Evolutionary conservation across 1,140 invertebrate species (phyloP).

Genomic region (Diprion similis): DNA sequence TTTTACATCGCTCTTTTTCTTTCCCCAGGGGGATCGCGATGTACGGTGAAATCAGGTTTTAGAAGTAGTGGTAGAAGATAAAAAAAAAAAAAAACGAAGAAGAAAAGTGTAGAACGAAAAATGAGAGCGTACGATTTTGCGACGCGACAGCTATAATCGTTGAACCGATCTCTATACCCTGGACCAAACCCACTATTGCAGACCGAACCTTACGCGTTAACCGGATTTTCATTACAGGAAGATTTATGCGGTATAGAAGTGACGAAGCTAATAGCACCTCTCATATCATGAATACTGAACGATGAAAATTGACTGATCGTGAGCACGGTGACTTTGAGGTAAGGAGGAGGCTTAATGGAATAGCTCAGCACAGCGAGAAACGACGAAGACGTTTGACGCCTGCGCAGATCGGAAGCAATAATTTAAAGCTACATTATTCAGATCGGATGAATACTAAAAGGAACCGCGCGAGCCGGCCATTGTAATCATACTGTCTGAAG

Average conservation of each 20-base stretch:
- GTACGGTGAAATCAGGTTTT: no score
- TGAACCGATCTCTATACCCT: background rate
- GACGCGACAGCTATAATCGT: background rate
- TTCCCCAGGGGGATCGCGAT: background rate
- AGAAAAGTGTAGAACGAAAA: no score
- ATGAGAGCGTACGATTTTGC: background rate
- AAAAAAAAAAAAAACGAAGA: background rate
- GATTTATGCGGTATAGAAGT: constrained; percentile 7
- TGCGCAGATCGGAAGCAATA: constrained; percentile 41
- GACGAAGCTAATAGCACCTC: background rate
- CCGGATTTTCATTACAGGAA: background rate
- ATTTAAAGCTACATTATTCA: constrained; percentile 51
- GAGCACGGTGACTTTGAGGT: background rate
- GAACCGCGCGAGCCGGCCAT: constrained; percentile 22
- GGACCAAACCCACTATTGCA: background rate
- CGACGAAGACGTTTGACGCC: constrained; percentile 37
- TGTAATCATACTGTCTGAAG: constrained; percentile 44
- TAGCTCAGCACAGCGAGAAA: background rate
- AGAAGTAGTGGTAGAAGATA: no score
- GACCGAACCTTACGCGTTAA: background rate
- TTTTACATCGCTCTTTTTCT: no score
- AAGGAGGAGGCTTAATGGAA: constrained; percentile 1
- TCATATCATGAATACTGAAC: constrained; percentile 2
- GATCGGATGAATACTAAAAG: constrained; percentile 46
- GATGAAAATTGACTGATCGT: background rate